Base-by-base conservation (phyloP, 2,888 invertebrate species). In the Cheilosia urbana region DNA sequence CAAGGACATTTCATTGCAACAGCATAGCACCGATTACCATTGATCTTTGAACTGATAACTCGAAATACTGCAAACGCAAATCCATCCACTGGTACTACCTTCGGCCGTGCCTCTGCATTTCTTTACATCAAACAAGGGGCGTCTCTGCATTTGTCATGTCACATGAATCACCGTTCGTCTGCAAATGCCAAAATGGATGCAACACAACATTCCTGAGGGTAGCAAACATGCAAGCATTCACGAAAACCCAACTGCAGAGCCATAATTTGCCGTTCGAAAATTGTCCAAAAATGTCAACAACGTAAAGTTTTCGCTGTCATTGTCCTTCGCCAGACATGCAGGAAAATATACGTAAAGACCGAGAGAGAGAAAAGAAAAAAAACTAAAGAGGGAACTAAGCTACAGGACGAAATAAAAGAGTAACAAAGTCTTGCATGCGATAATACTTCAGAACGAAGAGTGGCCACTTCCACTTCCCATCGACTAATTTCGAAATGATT, bases 401-500 rank as follows among this genome's bases (percentile, higher is more conserved):
- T 15, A 17, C 42, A 58, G 68, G 57, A 57, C 72, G 21, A 66
- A 82, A 65, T 65, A 73, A 69, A 84, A 53, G 51, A 81, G 72
- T 73, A 68, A 75, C 65, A n/a, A 85, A 37, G 58, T 81, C 80
- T 62, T 81, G 72, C 85, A 85, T 85, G 85, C 81, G 76, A 81
- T 76, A 77, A 81, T 85, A 68, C 76, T 77, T 85, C 58, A 77
- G 76, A 66, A 76, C 66, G 30, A 37, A 24, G 84, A 77, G 76
- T 85, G 62, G 68, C 77, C 81, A 80, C 76, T 85, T 76, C 85
- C 76, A 81, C 47, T 72, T 71, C 81, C 81, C 81, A 81, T 85
- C 76, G 85, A 81, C 81, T 85, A 85, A 85, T 85, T 85, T 81
- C 81, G 51, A 85, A 85, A 85, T 85, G 85, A 81, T 72, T 85